Evolutionary conservation across 2,113 vertebrate genomes (phyloP).

Genomic region (Sinocyclocheilus anophthalmus): DNA sequence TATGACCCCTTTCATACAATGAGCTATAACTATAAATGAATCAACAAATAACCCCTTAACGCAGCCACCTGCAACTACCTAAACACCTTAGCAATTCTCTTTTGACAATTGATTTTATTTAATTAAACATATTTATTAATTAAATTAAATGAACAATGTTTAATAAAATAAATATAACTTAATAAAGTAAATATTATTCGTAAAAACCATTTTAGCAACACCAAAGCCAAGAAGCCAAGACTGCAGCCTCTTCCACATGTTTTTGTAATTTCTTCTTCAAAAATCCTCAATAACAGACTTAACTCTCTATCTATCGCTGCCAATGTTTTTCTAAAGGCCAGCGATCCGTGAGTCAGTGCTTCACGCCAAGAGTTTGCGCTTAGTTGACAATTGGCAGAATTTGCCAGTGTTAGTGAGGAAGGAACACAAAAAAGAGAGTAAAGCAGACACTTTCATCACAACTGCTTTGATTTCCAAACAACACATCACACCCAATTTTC

Average conservation of each 20-base stretch:
- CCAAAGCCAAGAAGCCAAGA: neutral
- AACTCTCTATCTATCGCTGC: slow-evolving; percentile 17
- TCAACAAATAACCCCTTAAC: too few species aligned
- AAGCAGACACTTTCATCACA: slow-evolving; percentile 38
- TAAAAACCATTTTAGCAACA: neutral
- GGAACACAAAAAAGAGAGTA: slow-evolving; percentile 28
- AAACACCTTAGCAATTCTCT: too few species aligned
- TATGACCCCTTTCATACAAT: too few species aligned
- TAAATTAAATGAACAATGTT: too few species aligned
- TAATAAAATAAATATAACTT: too few species aligned
- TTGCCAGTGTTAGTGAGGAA: slow-evolving; percentile 22
- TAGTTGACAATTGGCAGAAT: slow-evolving; percentile 52
- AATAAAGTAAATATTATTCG: too few species aligned
- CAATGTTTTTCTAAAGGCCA: slow-evolving; percentile 40
- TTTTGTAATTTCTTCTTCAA: neutral
- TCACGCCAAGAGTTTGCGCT: slow-evolving; percentile 34
- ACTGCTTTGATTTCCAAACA: slow-evolving; percentile 57
- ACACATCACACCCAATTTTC: slow-evolving; percentile 61
- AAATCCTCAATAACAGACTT: slow-evolving; percentile 36
- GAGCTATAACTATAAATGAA: too few species aligned
- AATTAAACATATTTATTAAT: too few species aligned
- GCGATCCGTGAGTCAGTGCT: slow-evolving; percentile 50
- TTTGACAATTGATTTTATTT: too few species aligned
- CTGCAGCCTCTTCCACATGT: neutral
- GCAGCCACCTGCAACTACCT: too few species aligned